Conservation (phyloP, 2,797 vertebrate genomes). For the Schizopygopsis pylzovi region DNA sequence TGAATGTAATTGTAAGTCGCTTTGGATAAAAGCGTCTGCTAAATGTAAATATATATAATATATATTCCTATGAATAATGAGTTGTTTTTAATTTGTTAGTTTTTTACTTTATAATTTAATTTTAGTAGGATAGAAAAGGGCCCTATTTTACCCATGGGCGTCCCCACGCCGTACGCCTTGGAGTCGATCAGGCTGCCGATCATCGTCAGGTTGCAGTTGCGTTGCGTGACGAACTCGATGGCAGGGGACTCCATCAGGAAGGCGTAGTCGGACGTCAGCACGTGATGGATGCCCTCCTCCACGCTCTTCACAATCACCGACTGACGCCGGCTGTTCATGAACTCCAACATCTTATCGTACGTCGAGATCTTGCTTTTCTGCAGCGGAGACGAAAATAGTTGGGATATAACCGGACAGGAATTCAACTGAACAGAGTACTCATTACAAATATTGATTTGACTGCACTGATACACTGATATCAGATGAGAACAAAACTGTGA, state of each 20-base stretch:
- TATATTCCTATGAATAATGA: too few species aligned
- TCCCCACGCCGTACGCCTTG: slow-evolving; percentile 97
- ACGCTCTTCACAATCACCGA: slow-evolving; percentile 96
- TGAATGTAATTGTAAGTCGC: too few species aligned
- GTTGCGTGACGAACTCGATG: slow-evolving; percentile 97
- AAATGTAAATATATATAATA: too few species aligned
- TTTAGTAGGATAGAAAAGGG: too few species aligned
- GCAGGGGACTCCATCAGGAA: slow-evolving; percentile 98
- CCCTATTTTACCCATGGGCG: slow-evolving; percentile 84
- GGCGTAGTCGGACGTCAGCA: slow-evolving; percentile 94
- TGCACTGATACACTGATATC: background rate
- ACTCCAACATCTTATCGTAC: slow-evolving; percentile 99
- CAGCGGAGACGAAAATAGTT: background rate
- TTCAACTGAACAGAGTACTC: background rate
- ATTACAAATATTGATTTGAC: background rate
- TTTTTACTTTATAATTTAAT: too few species aligned
- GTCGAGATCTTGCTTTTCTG: slow-evolving; percentile 98
- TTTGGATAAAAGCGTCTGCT: too few species aligned
- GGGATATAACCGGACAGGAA: background rate
- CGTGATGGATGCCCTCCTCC: slow-evolving; percentile 93
- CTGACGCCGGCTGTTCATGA: slow-evolving; percentile 96
- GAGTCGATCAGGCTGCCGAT: slow-evolving; percentile 97
- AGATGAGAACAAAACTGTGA: background rate
- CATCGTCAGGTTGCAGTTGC: slow-evolving; percentile 98
- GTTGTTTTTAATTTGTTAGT: too few species aligned